A percentile compares a stretch with the other conserved stretches of the same genome.
Conservation (phyloP, 1,140 invertebrate species). For the Drosophila navojoa region DNA sequence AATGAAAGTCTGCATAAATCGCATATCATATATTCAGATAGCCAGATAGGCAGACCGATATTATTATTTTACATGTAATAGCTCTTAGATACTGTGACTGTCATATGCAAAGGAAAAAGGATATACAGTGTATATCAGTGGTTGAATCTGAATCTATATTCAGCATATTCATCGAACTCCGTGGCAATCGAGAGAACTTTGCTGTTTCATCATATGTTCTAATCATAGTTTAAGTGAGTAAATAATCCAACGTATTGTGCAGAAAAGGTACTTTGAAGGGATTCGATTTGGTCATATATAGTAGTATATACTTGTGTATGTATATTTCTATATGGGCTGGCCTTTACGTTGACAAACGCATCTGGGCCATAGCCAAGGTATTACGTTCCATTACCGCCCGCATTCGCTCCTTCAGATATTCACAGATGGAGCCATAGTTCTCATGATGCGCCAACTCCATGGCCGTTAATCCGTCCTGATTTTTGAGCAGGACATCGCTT, state of each 20-base stretch:
- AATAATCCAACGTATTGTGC: constrained; percentile 69
- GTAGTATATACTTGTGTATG: neutral
- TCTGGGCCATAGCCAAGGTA: constrained; percentile 47
- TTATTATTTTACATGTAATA: too few species aligned
- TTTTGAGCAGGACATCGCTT: constrained; percentile 88
- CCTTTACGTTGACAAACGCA: constrained; percentile 58
- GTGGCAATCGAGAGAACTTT: constrained; percentile 5
- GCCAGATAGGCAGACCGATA: too few species aligned
- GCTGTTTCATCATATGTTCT: constrained; percentile 13
- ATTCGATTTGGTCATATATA: constrained; percentile 25
- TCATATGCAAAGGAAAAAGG: too few species aligned
- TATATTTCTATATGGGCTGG: neutral
- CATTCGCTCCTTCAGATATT: constrained; percentile 78
- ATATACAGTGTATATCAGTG: too few species aligned
- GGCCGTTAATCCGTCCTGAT: constrained; percentile 89
- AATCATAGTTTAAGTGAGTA: constrained; percentile 36
- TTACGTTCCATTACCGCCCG: constrained; percentile 55
- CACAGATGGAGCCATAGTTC: constrained; percentile 77
- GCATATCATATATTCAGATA: too few species aligned
- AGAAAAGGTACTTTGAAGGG: constrained; percentile 72
- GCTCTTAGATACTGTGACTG: too few species aligned
- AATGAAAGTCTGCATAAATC: neutral
- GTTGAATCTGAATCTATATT: neutral
- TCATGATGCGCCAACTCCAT: constrained; percentile 86
- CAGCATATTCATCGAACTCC: constrained; percentile 15